Evolutionary conservation across 2,888 invertebrate species (phyloP).

Genomic region (Homarus gammarus): DNA sequence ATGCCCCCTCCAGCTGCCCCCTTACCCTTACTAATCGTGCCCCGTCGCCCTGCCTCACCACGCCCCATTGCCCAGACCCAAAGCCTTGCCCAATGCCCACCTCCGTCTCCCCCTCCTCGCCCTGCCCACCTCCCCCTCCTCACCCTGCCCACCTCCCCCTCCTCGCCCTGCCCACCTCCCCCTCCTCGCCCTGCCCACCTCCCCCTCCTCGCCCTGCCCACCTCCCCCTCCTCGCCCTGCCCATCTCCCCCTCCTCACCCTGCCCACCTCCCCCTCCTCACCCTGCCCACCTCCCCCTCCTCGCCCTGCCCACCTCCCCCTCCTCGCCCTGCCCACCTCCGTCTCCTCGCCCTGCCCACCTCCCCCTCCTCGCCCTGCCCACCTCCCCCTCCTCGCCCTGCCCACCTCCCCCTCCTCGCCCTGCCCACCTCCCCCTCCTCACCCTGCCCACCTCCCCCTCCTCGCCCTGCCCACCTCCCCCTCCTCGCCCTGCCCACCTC

Average conservation of each 20-base stretch:
- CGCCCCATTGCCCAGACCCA: neutral
- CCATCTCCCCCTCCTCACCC: neutral
- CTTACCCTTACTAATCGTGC: neutral
- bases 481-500: neutral
- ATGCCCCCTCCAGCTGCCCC: neutral
- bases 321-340: neutral
- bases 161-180: neutral
- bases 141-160: neutral
- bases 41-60: neutral
- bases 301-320: neutral
- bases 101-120: neutral
- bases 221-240: neutral
- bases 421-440: neutral
- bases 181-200: neutral
- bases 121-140: neutral
- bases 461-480: neutral
- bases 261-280: neutral
- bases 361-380: no score
- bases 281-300: neutral
- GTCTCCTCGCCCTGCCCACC: neutral
- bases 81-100: no score
- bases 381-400: no score
- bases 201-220: no score
- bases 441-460: neutral
- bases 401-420: no score